These are phyloP conservation scores for Setipinna tenuifilis DNA, from an alignment of 2,797 vertebrate genomes.

Conservation along the genomic window DNA sequence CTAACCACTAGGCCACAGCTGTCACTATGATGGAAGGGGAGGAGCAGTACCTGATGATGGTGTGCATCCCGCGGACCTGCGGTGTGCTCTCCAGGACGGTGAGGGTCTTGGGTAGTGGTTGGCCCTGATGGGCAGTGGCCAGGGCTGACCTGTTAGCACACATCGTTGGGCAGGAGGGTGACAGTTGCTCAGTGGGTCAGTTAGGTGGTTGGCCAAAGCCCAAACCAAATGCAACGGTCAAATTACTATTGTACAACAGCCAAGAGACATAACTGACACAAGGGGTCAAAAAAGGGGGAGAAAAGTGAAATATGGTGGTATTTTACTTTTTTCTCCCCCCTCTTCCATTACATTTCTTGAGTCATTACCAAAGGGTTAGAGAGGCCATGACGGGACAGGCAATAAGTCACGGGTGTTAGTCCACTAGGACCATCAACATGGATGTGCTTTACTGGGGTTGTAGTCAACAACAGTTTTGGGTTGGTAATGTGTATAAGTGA, in stretches of 20 bases:
- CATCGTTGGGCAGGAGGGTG: background rate
- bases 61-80: constrained; percentile 90
- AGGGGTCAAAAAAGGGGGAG: background rate
- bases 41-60: constrained; percentile 84
- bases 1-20: too few species aligned
- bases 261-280: background rate
- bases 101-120: constrained; percentile 83
- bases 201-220: background rate
- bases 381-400: background rate
- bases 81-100: constrained; percentile 85
- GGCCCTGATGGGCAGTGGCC: constrained; percentile 88
- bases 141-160: constrained; percentile 78
- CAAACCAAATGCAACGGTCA: background rate
- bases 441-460: background rate
- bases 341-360: background rate
- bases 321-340: background rate
- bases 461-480: background rate
- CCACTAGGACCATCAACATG: background rate
- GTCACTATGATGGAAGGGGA: too few species aligned
- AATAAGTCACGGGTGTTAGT: background rate
- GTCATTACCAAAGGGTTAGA: background rate
- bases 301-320: background rate
- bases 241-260: background rate
- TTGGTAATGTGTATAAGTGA: background rate
- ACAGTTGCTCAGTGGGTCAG: background rate